A percentile compares a stretch with the other conserved stretches of the same genome.
phyloP scores from a whole-genome alignment of 1,140 invertebrate species.

The Colletes latitarsis region DNA sequence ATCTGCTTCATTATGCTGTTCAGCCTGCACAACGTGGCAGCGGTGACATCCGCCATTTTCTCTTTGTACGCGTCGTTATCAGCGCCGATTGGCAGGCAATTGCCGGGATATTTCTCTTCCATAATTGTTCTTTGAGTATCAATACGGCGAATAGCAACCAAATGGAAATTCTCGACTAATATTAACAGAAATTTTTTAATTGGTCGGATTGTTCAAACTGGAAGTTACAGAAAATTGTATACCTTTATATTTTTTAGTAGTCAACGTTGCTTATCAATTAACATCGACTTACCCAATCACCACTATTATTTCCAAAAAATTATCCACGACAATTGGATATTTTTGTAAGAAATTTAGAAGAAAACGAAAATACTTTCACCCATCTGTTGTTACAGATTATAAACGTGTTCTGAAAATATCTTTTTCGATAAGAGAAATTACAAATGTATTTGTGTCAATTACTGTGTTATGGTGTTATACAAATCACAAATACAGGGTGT shows the following conservation, averaged over 20 bases:
- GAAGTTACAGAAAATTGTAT: not conserved
- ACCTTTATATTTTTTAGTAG: not conserved
- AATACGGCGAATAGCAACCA: not conserved
- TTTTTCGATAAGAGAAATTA: no score
- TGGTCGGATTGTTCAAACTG: not conserved
- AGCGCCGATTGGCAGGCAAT: slow-evolving; percentile 25
- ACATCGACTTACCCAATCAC: not conserved
- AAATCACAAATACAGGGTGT: no score
- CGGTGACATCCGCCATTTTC: slow-evolving; percentile 46
- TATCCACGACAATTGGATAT: no score
- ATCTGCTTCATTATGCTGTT: slow-evolving; percentile 60
- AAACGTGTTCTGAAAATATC: no score
- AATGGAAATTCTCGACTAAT: not conserved
- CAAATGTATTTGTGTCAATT: no score
- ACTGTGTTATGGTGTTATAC: no score
- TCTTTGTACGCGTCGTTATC: slow-evolving; percentile 36
- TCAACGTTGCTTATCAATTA: not conserved
- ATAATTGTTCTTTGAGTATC: slow-evolving; percentile 1
- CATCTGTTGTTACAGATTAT: no score
- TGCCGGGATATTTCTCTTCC: slow-evolving; percentile 20
- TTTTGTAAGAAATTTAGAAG: no score
- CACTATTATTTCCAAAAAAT: not conserved
- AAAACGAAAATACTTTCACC: no score
- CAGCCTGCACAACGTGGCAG: slow-evolving; percentile 47
- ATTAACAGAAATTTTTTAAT: not conserved